Evolutionary conservation across 2,113 vertebrate species (phyloP).

Genomic region (Psilopogon haemacephalus): DNA sequence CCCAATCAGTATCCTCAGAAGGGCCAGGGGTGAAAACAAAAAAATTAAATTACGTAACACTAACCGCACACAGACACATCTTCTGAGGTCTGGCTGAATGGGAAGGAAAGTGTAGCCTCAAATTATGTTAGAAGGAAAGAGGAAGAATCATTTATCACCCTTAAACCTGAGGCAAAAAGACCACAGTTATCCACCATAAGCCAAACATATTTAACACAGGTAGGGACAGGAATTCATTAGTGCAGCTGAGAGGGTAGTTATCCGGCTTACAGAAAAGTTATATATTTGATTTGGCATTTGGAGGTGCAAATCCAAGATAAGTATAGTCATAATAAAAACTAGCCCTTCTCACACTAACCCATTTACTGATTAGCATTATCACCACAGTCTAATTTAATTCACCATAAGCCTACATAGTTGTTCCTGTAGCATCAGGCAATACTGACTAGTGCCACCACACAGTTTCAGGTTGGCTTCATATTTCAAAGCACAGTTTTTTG

Average conservation of each 20-base stretch:
- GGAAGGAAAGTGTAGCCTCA: not conserved
- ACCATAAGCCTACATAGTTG: accelerated
- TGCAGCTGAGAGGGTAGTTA: not conserved
- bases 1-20: not conserved
- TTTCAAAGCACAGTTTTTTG: not conserved
- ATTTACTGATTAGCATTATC: not conserved
- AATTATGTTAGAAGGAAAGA: not conserved
- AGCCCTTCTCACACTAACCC: not conserved
- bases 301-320: not conserved
- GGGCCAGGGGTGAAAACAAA: not conserved
- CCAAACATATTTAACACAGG: not conserved
- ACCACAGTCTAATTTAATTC: not conserved
- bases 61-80: not conserved
- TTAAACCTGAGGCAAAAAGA: not conserved
- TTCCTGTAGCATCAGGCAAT: accelerated
- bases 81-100: not conserved
- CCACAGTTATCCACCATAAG: not conserved
- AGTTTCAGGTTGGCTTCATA: not conserved
- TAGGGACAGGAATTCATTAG: not conserved
- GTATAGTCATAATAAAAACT: not conserved
- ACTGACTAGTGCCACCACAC: too few relatives aligned
- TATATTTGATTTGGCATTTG: not conserved
- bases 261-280: not conserved
- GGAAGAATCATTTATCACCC: not conserved
- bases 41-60: too few relatives aligned